These are phyloP conservation scores for Limanda limanda DNA, from an alignment of 2,113 vertebrate species.

Conservation along the genomic window DNA sequence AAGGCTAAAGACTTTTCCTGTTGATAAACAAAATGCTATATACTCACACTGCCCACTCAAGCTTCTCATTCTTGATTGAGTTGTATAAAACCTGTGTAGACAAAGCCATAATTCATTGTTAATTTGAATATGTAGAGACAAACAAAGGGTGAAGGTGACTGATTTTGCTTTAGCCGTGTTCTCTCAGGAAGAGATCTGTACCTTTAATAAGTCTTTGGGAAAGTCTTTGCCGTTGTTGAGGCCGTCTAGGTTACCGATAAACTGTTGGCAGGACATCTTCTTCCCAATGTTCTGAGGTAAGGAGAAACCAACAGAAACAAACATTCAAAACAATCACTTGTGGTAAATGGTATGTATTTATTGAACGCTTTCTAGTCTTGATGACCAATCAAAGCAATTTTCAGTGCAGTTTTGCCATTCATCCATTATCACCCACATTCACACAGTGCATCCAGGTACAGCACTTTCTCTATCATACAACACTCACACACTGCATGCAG, in stretches of 20 bases:
- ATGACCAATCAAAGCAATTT: too few relatives aligned
- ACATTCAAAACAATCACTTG: background rate
- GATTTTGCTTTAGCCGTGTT: background rate
- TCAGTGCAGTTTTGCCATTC: too few relatives aligned
- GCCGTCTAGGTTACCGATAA: slow-evolving; percentile 94
- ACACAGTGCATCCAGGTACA: too few relatives aligned
- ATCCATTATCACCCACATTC: too few relatives aligned
- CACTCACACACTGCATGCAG: too few relatives aligned
- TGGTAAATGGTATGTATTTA: too few relatives aligned
- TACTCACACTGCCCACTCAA: slow-evolving; percentile 99
- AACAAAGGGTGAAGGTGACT: background rate
- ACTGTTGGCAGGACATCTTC: slow-evolving; percentile 98
- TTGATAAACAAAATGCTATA: slow-evolving; percentile 17
- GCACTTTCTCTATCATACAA: too few relatives aligned
- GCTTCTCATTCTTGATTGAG: slow-evolving; percentile 98
- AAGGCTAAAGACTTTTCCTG: slow-evolving; percentile 32
- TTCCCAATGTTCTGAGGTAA: slow-evolving; percentile 95
- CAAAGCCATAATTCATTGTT: slow-evolving; percentile 14
- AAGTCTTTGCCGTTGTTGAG: slow-evolving; percentile 95
- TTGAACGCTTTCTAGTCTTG: too few relatives aligned
- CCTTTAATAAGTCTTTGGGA: slow-evolving; percentile 96
- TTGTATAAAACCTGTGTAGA: slow-evolving; percentile 91
- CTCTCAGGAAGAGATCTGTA: slow-evolving; percentile 61
- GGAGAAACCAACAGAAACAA: slow-evolving; percentile 24
- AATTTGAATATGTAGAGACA: background rate